Base-by-base conservation (phyloP, 2,797 vertebrate genomes). In the Molothrus aeneus region DNA sequence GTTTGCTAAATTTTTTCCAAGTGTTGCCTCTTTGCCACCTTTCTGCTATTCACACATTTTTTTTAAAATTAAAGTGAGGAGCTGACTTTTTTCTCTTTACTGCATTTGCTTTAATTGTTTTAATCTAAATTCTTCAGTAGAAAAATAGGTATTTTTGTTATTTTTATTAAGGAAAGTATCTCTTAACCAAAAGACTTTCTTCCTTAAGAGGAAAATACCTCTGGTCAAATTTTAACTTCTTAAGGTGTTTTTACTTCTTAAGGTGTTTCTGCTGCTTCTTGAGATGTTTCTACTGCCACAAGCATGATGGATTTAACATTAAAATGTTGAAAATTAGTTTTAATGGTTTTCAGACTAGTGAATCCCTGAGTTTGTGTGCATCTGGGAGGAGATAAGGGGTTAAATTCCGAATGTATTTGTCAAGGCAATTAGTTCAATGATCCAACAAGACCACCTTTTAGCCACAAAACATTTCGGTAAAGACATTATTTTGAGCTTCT, bases 341-440 rank as follows among this genome's bases (percentile, higher is more conserved):
- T 66, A 80, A 40, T 73, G 17, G 47, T 90, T 77, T 92, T 61
- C 29, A 56, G 17, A 34, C 10, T 40, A 61, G 12, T 48, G 47
- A 72, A 71, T 80, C 34, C 8, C 24, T 59, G 45, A 70, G 36
- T 73, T 48, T 56, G 6, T 70, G 21, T 91, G 65, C 21, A 11
- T 80, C 63, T 91, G 48, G 25, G 38, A 60, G 70, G 43, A 73
- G 79, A 72, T 22, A 42, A 96, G 20, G 38, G 61, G 80, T 96
- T 94, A 78, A 88, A 95, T 90, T 95, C 86, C 56, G 8, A 60
- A 36, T 65, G 34, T 85, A 42, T 88, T 96, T 96, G 53, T 96
- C 31, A 86, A 89, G 59, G 79, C 94, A 96, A 91, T 97, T 97
- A 97, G 95, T 97, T 97, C 91, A 90, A 57, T 92, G 95, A 97